Percentiles rank a stretch among this genome's conserved stretches.
Conservation (phyloP, 1,140 invertebrate genomes). For the Megathymus violae region DNA sequence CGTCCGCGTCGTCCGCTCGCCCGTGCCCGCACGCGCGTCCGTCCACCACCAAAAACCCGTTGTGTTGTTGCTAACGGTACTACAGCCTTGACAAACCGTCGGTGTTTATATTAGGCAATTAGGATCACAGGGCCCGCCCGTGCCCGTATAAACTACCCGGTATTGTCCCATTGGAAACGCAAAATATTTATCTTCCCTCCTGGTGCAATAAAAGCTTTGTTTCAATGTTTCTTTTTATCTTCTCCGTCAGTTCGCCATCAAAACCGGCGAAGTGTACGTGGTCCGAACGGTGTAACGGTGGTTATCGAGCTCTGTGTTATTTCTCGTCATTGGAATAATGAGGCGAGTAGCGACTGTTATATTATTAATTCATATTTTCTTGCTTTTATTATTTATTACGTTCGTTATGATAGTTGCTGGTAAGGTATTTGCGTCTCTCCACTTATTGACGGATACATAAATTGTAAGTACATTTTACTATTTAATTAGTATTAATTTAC, state of each 20-base stretch:
- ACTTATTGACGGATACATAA: too few relatives aligned
- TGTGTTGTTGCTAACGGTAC: conserved; percentile 51
- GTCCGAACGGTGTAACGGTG: conserved; percentile 20
- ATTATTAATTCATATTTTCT: conserved; percentile 8
- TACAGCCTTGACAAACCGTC: conserved; percentile 44
- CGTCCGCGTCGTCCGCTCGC: neutral
- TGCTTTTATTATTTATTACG: too few relatives aligned
- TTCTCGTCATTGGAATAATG: conserved; percentile 30
- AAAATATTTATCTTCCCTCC: conserved; percentile 3
- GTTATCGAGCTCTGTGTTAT: conserved; percentile 10
- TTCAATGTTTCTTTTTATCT: conserved; percentile 6
- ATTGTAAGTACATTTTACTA: too few relatives aligned
- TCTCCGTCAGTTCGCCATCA: conserved; percentile 8
- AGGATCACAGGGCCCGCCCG: conserved; percentile 37
- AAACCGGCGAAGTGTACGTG: conserved; percentile 7
- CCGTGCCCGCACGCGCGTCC: conserved; percentile 24
- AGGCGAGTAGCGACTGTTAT: conserved; percentile 19
- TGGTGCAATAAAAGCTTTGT: conserved; percentile 21
- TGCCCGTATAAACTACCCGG: neutral
- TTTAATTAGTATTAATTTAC: too few relatives aligned
- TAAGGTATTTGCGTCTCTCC: too few relatives aligned
- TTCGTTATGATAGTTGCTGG: too few relatives aligned
- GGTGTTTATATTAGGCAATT: conserved; percentile 63
- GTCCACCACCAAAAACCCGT: conserved; percentile 47
- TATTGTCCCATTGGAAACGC: conserved; percentile 1